Evolutionary conservation across 1,140 invertebrate genomes (phyloP).

Genomic region (Euura lappo): DNA sequence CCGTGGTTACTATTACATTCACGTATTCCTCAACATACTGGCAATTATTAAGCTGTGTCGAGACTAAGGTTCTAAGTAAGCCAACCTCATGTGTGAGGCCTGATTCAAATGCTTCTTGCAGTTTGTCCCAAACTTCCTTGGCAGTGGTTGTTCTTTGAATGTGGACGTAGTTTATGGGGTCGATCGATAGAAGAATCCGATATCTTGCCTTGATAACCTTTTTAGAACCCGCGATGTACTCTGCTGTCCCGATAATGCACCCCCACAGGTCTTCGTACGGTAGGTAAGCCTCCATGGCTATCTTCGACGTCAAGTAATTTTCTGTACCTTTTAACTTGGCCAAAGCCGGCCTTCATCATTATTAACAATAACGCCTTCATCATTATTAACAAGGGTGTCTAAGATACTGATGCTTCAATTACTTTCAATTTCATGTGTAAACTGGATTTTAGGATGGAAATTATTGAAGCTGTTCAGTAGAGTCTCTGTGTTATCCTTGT

Average conservation of each 20-base stretch:
- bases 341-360: conserved; percentile 6
- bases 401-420: too few relatives aligned
- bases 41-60: conserved; percentile 37
- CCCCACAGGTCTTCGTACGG: conserved; percentile 37
- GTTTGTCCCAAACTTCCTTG: too few relatives aligned
- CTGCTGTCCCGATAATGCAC: conserved; percentile 26
- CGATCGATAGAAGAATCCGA: conserved; percentile 36
- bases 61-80: conserved; percentile 39
- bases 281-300: conserved; percentile 40
- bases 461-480: too few relatives aligned
- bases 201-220: conserved; percentile 37
- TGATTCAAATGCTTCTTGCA: too few relatives aligned
- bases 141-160: too few relatives aligned
- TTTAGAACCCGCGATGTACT: conserved; percentile 30
- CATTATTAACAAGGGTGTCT: too few relatives aligned
- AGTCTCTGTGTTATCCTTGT: too few relatives aligned
- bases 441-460: too few relatives aligned
- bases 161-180: conserved; percentile 11
- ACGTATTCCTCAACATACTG: conserved; percentile 43
- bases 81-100: conserved; percentile 30
- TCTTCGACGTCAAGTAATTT: conserved; percentile 41
- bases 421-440: too few relatives aligned
- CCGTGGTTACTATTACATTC: conserved; percentile 41
- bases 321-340: conserved; percentile 39
- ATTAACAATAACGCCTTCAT: too few relatives aligned